Percentiles rank a stretch among this genome's conserved stretches.
phyloP scores from a whole-genome alignment of 2,888 invertebrate genomes.

The Limnephilus lunatus region DNA sequence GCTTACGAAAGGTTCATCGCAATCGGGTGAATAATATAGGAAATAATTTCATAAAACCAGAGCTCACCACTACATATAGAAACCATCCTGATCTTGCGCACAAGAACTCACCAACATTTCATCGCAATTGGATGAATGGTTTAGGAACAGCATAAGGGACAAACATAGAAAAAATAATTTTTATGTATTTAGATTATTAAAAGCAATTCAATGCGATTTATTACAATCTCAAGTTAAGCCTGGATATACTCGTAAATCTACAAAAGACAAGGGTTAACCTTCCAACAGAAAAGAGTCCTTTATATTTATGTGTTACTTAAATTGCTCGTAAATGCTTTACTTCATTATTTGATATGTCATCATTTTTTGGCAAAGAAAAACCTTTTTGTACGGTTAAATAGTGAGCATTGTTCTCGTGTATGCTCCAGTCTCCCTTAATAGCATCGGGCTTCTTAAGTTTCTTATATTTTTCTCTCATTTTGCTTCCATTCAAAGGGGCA shows the following conservation, averaged over 20 bases:
- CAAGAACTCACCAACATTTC: too few relatives aligned
- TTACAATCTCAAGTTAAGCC: background rate
- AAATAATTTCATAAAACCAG: too few relatives aligned
- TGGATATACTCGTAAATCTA: background rate
- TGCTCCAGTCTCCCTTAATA: background rate
- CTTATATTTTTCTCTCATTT: background rate
- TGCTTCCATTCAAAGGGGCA: background rate
- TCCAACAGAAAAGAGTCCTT: background rate
- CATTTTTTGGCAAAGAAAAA: background rate
- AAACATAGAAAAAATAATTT: too few relatives aligned
- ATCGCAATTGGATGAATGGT: too few relatives aligned
- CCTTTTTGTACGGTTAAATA: background rate
- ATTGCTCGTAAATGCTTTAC: background rate
- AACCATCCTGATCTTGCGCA: too few relatives aligned
- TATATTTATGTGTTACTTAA: background rate
- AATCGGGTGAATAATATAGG: too few relatives aligned
- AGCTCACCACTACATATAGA: too few relatives aligned
- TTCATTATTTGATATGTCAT: background rate
- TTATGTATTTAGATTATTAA: too few relatives aligned
- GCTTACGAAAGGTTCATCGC: too few relatives aligned
- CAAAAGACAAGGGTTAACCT: background rate
- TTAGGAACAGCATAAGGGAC: too few relatives aligned
- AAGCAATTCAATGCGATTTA: too few relatives aligned
- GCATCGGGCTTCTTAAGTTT: background rate
- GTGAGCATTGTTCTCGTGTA: background rate